Evolutionary conservation across 2,888 invertebrate species (phyloP), one percentile per base, ranked within the genome.

Genomic region (Harmothoe impar): DNA sequence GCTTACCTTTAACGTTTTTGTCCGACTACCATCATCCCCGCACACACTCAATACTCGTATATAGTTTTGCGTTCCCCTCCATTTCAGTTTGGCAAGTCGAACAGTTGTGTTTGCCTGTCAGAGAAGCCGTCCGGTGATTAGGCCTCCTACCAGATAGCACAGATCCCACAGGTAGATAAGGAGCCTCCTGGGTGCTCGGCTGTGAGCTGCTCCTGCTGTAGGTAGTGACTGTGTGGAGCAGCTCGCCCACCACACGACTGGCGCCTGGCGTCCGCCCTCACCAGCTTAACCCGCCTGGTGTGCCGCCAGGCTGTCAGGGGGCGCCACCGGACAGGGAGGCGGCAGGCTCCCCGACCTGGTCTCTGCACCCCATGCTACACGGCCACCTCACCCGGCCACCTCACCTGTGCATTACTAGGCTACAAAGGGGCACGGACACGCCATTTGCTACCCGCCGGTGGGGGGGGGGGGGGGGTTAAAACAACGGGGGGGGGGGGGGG

Each of bases 281-380:
- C 62, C 62, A 20, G 62, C 62, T 62, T 62, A 62, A 62, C 62
- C 62, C 62, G 62, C 62, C 62, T 62, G n/a, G 62, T 62, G 62
- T n/a, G 23, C 23, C 20, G 62, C n/a, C 23, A 62, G 23, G 15
- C n/a, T 3, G 7, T 15, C 62, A 62, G 62, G 62, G 62, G 62
- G 62, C 62, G 62, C 62, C 62, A 62, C 62, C 62, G n/a, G 20
- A 20, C 62, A 12, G 62, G 62, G 20, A 1, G 62, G 43, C 10
- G 43, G n/a, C n/a, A n/a, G n/a, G n/a, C n/a, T n/a, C n/a, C n/a
- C n/a, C n/a, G n/a, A n/a, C n/a, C n/a, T n/a, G n/a, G n/a, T n/a
- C n/a, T n/a, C n/a, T n/a, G n/a, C n/a, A n/a, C n/a, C n/a, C n/a
- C n/a, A n/a, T n/a, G n/a, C n/a, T n/a, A n/a, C n/a, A n/a, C n/a